Evolutionary conservation across 30 jellyfish, hydroid and myxozoan species (phyloP).

Genomic region (Nemopilema nomurai): DNA sequence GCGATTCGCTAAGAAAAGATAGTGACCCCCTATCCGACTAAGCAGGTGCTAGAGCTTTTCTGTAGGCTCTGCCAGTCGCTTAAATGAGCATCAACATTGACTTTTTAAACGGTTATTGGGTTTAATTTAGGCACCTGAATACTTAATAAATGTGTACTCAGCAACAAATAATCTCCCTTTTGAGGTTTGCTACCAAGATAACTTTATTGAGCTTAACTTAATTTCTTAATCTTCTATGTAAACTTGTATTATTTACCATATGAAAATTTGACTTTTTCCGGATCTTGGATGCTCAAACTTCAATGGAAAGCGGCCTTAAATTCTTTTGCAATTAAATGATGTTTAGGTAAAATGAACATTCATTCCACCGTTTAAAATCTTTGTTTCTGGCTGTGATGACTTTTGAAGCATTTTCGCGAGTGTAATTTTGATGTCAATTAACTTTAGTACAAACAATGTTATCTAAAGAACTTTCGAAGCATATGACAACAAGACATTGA

Average conservation of each 20-base stretch:
- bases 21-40: constrained; percentile 64
- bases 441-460: background rate
- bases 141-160: constrained; percentile 56
- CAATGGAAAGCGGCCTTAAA: background rate
- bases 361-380: background rate
- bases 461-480: background rate
- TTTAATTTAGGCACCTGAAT: constrained; percentile 62
- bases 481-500: too few species aligned
- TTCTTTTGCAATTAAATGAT: background rate
- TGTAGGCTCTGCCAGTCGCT: constrained; percentile 56
- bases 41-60: constrained; percentile 61
- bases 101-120: constrained; percentile 60
- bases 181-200: constrained; percentile 59
- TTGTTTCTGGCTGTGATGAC: background rate
- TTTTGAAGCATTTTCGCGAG: background rate
- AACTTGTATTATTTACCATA: constrained; percentile 32
- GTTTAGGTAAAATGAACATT: background rate
- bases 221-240: constrained; percentile 17
- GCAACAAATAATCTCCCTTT: constrained; percentile 25
- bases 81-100: constrained; percentile 77
- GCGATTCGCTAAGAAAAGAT: constrained; percentile 38
- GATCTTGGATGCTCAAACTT: background rate
- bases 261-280: constrained; percentile 1
- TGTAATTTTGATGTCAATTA: background rate
- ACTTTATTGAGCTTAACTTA: constrained; percentile 24